phyloP scores from a whole-genome alignment of 2,888 invertebrate genomes.

The Sarcophaga subvicina region DNA sequence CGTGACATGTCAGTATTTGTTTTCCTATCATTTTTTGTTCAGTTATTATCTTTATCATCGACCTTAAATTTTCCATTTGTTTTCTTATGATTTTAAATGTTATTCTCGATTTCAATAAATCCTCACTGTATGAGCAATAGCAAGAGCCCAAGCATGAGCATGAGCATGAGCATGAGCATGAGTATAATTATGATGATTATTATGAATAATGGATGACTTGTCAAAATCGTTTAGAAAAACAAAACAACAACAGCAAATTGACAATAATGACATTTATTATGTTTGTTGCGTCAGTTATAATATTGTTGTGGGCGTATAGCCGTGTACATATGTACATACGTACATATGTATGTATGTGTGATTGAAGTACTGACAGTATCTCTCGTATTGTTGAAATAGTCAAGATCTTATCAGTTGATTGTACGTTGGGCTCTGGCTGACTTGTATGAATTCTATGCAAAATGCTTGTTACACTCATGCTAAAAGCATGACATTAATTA shows the following conservation, averaged over 20 bases:
- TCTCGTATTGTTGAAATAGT: neutral
- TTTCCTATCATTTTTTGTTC: too few relatives aligned
- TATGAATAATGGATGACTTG: constrained; percentile 30
- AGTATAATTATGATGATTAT: constrained; percentile 31
- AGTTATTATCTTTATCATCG: too few relatives aligned
- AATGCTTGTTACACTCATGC: constrained; percentile 24
- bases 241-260: neutral
- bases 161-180: too few relatives aligned
- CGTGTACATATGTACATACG: neutral
- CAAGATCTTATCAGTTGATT: neutral
- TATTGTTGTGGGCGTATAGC: constrained; percentile 14
- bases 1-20: too few relatives aligned
- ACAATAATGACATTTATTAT: constrained; percentile 27
- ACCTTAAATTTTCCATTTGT: too few relatives aligned
- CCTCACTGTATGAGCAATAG: too few relatives aligned
- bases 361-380: neutral
- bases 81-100: too few relatives aligned
- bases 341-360: neutral
- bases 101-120: too few relatives aligned
- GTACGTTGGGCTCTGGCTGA: neutral
- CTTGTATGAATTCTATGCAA: neutral
- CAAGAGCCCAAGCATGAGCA: too few relatives aligned
- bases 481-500: constrained; percentile 54
- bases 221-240: constrained; percentile 21
- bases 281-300: neutral